phyloP scores from a whole-genome alignment of 2,888 invertebrate genomes.

The Tetramorium bicarinatum region DNA sequence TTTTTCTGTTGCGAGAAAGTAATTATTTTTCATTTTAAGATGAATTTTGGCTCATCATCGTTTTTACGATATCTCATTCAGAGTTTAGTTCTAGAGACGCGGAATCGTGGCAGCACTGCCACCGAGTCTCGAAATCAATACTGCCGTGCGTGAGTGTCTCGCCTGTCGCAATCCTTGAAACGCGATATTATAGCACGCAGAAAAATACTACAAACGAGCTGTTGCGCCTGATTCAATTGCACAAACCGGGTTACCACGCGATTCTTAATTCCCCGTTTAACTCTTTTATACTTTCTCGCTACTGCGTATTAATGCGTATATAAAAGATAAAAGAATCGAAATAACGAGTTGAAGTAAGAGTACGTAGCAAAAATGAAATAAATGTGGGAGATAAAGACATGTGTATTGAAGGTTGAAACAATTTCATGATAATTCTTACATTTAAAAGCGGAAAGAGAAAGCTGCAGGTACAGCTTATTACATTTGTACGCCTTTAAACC shows the following conservation, averaged over 20 bases:
- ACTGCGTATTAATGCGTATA: not conserved
- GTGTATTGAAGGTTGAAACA: not conserved
- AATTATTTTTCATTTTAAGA: not conserved
- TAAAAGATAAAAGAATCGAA: not conserved
- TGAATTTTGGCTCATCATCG: constrained; percentile 41
- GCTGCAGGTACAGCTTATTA: not conserved
- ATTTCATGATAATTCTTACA: not conserved
- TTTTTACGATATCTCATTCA: constrained; percentile 52
- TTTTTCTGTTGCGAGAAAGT: not conserved
- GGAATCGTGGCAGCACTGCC: constrained; percentile 84
- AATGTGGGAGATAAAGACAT: not conserved
- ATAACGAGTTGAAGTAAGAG: not conserved
- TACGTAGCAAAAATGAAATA: not conserved
- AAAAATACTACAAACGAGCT: constrained; percentile 64
- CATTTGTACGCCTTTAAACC: not conserved
- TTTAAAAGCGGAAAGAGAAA: not conserved
- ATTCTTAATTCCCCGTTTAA: constrained; percentile 23
- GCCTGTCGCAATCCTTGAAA: constrained; percentile 81
- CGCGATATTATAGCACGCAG: constrained; percentile 76
- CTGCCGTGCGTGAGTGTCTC: constrained; percentile 82
- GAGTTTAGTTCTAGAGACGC: constrained; percentile 82
- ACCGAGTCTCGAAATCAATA: constrained; percentile 84
- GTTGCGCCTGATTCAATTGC: constrained; percentile 62
- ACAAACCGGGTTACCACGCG: constrained; percentile 61
- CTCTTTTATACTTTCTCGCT: not conserved